phyloP scores from a whole-genome alignment of 2,797 vertebrate species.

The Sebastes jordani region DNA sequence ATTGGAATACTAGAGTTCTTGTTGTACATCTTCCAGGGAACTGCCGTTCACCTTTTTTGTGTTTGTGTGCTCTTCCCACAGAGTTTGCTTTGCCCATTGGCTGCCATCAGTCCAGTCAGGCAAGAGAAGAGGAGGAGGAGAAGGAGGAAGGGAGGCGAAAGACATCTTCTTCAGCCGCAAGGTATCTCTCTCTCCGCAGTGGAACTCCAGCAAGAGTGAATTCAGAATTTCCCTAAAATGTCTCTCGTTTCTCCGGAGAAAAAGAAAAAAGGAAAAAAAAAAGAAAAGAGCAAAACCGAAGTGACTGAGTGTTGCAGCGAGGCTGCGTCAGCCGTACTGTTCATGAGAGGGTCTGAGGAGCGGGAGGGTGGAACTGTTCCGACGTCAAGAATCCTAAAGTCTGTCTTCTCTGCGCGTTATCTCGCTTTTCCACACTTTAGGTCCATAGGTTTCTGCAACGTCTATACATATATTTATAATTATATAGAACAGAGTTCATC shows the following conservation, averaged over 20 bases:
- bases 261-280: slow-evolving; percentile 45
- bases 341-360: slow-evolving; percentile 30
- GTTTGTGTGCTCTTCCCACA: slow-evolving; percentile 66
- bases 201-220: slow-evolving; percentile 63
- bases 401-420: slow-evolving; percentile 48
- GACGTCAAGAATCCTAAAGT: slow-evolving; percentile 65
- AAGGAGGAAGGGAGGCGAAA: slow-evolving; percentile 36
- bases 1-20: slow-evolving; percentile 85
- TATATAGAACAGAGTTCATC: slow-evolving; percentile 79
- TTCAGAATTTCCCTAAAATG: slow-evolving; percentile 63
- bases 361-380: slow-evolving; percentile 46
- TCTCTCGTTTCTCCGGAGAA: slow-evolving; percentile 70
- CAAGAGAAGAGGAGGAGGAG: slow-evolving; percentile 22
- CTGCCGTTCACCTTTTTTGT: slow-evolving; percentile 51
- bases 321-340: slow-evolving; percentile 54
- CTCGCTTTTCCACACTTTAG: slow-evolving; percentile 55
- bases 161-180: slow-evolving; percentile 62
- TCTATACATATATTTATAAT: slow-evolving; percentile 84
- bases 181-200: slow-evolving; percentile 60
- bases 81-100: slow-evolving; percentile 66
- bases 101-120: slow-evolving; percentile 71
- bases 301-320: slow-evolving; percentile 57
- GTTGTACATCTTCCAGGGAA: slow-evolving; percentile 77
- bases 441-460: slow-evolving; percentile 78
- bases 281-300: slow-evolving; percentile 53